These are phyloP conservation scores for Hypselothyrea guttata DNA, from an alignment of 2,888 invertebrate species.

Conservation along the genomic window DNA sequence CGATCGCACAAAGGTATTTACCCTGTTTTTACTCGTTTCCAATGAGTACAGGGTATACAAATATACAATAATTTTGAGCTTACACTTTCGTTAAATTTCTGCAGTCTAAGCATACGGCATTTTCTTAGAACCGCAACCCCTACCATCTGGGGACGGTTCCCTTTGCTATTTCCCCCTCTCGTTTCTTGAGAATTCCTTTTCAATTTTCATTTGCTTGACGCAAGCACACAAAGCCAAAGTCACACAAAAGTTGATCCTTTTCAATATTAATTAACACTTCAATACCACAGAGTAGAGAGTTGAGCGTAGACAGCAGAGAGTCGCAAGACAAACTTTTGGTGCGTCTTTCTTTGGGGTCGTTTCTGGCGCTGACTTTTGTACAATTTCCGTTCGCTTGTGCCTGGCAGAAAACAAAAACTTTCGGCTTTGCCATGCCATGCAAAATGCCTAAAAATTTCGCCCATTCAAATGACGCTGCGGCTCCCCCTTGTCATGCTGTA, in stretches of 20 bases:
- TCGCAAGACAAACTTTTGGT: conserved; percentile 61
- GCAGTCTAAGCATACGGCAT: conserved; percentile 12
- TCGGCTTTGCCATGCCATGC: conserved; percentile 29
- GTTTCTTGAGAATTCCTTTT: conserved; percentile 64
- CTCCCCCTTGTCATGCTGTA: conserved; percentile 41
- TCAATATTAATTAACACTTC: conserved; percentile 81
- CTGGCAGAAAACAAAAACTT: conserved; percentile 53
- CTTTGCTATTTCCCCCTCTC: conserved; percentile 18
- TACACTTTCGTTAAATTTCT: not conserved
- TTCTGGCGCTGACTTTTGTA: conserved; percentile 63
- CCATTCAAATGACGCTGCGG: conserved; percentile 43
- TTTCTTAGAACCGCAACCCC: conserved; percentile 20
- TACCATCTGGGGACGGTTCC: not conserved
- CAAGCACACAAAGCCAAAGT: conserved; percentile 62
- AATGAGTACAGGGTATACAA: too few species aligned
- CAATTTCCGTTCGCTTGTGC: conserved; percentile 60
- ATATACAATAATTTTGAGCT: not conserved
- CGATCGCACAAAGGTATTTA: too few species aligned
- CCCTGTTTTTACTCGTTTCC: too few species aligned
- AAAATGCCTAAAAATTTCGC: conserved; percentile 67
- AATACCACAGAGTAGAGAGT: conserved; percentile 71
- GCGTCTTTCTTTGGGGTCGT: conserved; percentile 21
- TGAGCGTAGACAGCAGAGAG: conserved; percentile 51
- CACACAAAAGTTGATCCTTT: conserved; percentile 79
- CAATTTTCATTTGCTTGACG: conserved; percentile 62